Base-by-base conservation (phyloP, 1,140 invertebrate genomes). In the Drosophila lowei region DNA sequence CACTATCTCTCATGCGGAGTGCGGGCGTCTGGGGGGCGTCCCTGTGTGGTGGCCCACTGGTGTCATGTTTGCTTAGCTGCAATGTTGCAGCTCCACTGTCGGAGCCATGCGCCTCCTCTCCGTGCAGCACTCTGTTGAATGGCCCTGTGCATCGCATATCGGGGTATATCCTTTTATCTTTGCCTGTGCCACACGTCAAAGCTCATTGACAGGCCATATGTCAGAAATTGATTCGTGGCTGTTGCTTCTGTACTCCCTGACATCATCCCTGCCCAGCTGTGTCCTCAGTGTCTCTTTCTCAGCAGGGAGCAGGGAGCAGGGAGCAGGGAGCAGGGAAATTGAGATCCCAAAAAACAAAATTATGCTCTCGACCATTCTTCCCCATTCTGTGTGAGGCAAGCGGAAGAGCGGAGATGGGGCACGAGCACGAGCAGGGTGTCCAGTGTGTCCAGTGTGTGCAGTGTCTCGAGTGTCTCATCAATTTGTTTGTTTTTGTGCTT, bases 171-270 rank as follows among this genome's bases (percentile, higher is more conserved):
- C 64, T 49, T 70, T 57, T 70, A 49, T 57, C 66, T 68, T 56
- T 57, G 63, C 43, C 66, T 57, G 11, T 13, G 66, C 64, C 65
- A 49, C 66, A 68, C 66, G 52, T 70, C 64, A 70, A 68, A 57
- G 66, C 66, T 70, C 66, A 70, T 70, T 68, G 66, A 74, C 71
- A 65, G 53, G 71, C 71, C 71, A 74, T 74, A 74, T 65, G 60
- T 65, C 70, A 74, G 60, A 74, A 74, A 65, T 74, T 74, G 71
- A 74, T 74, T 74, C 72, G 71, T 57, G 21, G 52, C 68, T 21
- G 41, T 38, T 38, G 34, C 34, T 38, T 13, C 52, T 23, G 23
- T 7, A 16, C 21, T 38, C 47, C 62, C 48, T 18, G 42, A 18
- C 41, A 16, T 23, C 21, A 28, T 18, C 23, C 23, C 23, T 25